Conservation (phyloP, 2,113 vertebrate species). For the Tautogolabrus adspersus region DNA sequence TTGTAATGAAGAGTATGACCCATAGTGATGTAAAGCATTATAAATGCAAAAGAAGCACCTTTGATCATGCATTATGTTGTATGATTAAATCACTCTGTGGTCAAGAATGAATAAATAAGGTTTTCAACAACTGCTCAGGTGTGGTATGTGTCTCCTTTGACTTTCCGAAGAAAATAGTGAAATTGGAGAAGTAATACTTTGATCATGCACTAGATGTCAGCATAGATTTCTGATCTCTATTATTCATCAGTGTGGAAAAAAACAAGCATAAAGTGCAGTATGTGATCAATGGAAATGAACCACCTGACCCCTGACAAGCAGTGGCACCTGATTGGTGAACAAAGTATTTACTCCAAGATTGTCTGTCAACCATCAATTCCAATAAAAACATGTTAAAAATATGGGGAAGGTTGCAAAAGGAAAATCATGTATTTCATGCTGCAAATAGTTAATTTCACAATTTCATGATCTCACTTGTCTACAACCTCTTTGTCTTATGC, state of each 20-base stretch:
- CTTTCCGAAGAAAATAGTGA: not conserved
- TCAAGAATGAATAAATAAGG: slow-evolving; percentile 44
- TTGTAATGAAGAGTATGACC: no score
- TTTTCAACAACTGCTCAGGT: not conserved
- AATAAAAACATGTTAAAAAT: no score
- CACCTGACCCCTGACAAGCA: not conserved
- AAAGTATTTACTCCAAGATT: slow-evolving; percentile 1
- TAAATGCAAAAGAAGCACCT: slow-evolving; percentile 45
- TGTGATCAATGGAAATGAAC: not conserved
- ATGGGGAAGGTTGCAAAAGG: no score
- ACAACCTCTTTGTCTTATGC: no score
- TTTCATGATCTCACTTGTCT: no score
- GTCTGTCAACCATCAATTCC: not conserved
- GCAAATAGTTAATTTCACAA: no score
- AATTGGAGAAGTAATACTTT: slow-evolving; percentile 29
- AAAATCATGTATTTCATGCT: no score
- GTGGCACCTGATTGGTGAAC: not conserved
- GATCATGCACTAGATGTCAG: slow-evolving; percentile 72
- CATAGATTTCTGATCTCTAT: slow-evolving; percentile 24
- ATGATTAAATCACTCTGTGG: slow-evolving; percentile 8
- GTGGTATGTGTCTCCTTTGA: slow-evolving; percentile 1
- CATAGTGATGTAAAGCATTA: slow-evolving; percentile 18
- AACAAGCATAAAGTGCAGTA: not conserved
- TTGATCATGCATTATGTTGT: slow-evolving; percentile 26
- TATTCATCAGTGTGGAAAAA: not conserved